Evolutionary conservation across 2,113 vertebrate genomes (phyloP).

Genomic region (Sylvia atricapilla): DNA sequence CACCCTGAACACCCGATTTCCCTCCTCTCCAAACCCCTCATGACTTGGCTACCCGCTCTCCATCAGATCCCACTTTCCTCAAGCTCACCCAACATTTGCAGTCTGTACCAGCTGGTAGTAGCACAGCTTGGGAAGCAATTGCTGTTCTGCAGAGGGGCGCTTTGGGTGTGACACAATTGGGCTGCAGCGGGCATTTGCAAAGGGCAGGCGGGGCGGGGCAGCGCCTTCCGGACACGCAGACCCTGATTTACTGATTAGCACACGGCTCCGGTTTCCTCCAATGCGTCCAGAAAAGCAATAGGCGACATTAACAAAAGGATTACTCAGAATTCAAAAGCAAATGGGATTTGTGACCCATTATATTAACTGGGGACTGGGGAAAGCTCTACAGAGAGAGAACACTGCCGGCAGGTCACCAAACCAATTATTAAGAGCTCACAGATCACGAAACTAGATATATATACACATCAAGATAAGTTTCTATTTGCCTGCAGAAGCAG

Average conservation of each 20-base stretch:
- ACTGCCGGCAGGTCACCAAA: slow-evolving; percentile 37
- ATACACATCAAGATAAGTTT: slow-evolving; percentile 38
- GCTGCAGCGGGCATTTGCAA: neutral
- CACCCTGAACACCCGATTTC: accelerated
- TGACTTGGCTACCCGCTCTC: neutral
- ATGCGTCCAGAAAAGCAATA: neutral
- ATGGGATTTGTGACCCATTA: slow-evolving; percentile 50
- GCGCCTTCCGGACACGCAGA: neutral
- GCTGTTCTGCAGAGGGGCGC: neutral
- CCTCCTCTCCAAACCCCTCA: neutral
- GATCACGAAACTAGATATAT: slow-evolving; percentile 48
- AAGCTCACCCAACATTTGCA: neutral
- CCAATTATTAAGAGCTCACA: slow-evolving; percentile 66
- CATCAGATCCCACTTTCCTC: neutral
- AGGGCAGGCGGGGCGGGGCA: neutral
- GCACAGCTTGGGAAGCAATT: neutral
- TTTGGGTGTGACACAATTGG: neutral
- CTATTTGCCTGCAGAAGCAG: slow-evolving; percentile 41
- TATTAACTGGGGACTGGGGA: slow-evolving; percentile 23
- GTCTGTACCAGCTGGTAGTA: neutral
- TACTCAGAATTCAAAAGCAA: slow-evolving; percentile 41
- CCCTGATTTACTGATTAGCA: neutral
- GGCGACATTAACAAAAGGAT: slow-evolving; percentile 4
- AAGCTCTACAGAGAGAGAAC: slow-evolving; percentile 20
- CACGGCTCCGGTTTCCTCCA: neutral